Conservation (phyloP, 1,140 invertebrate species). For the Drepana arcuata region DNA sequence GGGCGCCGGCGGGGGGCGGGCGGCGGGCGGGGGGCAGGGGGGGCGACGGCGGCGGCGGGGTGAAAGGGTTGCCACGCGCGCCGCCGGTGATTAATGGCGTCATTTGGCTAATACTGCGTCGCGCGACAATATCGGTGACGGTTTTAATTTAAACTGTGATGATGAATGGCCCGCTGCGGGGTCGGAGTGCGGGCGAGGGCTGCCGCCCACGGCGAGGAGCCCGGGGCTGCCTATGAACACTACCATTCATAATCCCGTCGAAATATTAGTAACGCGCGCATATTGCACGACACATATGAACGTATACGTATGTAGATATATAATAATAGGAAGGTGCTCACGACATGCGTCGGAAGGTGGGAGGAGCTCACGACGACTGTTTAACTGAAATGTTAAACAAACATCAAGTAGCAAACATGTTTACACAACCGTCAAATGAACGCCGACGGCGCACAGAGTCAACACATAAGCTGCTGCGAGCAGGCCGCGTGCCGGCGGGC, state of each 20-base stretch:
- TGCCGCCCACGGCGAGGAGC: background rate
- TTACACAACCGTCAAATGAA: no score
- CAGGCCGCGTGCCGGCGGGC: no score
- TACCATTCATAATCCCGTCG: background rate
- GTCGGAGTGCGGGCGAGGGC: background rate
- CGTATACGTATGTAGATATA: no score
- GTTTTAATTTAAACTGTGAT: conserved; percentile 36
- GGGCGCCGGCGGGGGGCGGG: background rate
- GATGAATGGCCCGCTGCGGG: conserved; percentile 24
- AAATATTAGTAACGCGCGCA: no score
- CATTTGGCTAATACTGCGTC: conserved; percentile 20
- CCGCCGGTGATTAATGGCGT: conserved; percentile 19
- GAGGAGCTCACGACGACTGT: no score
- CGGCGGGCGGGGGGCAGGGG: conserved; percentile 6
- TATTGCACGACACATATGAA: no score
- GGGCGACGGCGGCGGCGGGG: conserved; percentile 5
- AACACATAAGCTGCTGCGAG: no score
- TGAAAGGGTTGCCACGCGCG: conserved; percentile 22
- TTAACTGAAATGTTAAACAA: no score
- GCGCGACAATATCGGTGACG: conserved; percentile 26
- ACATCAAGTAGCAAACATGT: no score
- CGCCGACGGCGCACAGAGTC: no score
- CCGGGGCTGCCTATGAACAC: background rate
- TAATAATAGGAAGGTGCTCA: no score
- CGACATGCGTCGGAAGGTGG: no score